These are phyloP conservation scores for Mechanitis messenoides DNA, from an alignment of 2,888 invertebrate genomes.

Conservation along the genomic window DNA sequence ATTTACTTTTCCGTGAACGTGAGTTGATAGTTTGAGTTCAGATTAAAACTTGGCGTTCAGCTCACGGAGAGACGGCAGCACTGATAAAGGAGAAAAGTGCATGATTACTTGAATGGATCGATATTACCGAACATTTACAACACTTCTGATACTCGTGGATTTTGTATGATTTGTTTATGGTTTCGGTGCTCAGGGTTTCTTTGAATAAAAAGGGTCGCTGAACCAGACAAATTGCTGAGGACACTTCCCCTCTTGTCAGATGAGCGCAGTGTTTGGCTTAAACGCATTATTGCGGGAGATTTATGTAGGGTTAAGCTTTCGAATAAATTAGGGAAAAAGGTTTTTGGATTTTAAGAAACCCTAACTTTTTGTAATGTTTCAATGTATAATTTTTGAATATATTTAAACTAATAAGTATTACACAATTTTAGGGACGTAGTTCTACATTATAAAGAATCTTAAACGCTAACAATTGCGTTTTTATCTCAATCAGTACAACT, in stretches of 20 bases:
- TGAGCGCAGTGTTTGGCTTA: conserved; percentile 46
- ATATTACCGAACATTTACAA: conserved; percentile 47
- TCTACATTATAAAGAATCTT: no score
- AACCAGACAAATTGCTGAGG: conserved; percentile 61
- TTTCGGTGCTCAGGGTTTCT: conserved; percentile 39
- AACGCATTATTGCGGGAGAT: conserved; percentile 56
- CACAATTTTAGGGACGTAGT: no score
- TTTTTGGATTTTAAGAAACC: conserved; percentile 27
- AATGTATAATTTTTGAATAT: no score
- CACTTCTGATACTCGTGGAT: conserved; percentile 43
- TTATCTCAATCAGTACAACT: no score
- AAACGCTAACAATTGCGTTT: no score
- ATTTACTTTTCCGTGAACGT: conserved; percentile 45
- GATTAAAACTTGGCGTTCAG: conserved; percentile 52
- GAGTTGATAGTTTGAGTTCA: conserved; percentile 41
- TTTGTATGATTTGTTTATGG: conserved; percentile 57
- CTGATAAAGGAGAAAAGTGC: conserved; percentile 27
- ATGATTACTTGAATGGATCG: conserved; percentile 50
- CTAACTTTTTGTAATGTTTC: background rate
- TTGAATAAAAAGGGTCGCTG: conserved; percentile 52
- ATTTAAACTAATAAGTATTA: no score
- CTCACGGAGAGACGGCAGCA: conserved; percentile 35
- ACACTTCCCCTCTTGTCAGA: conserved; percentile 47
- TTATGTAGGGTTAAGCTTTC: conserved; percentile 46
- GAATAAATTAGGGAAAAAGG: conserved; percentile 39